A percentile compares a stretch with the other conserved stretches of the same genome.
Evolutionary conservation across 2,113 vertebrate genomes (phyloP).

Genomic region (Lepisosteus oculatus): DNA sequence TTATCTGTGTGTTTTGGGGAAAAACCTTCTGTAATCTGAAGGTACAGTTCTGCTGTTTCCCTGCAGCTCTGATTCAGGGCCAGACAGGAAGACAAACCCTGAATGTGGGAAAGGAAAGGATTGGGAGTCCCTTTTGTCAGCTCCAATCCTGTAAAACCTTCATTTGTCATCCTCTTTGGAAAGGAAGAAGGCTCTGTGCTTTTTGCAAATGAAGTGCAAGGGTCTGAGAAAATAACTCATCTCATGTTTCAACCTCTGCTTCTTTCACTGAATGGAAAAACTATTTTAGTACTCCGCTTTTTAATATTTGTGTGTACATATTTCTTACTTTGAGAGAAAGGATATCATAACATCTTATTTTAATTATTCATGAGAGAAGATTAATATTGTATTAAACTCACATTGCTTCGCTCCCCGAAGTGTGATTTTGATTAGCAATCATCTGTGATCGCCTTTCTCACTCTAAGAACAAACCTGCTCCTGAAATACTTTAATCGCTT

Average conservation of each 20-base stretch:
- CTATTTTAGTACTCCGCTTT: too few relatives aligned
- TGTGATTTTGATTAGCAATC: conserved; percentile 8
- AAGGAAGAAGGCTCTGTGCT: background rate
- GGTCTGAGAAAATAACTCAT: conserved; percentile 7
- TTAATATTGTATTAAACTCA: conserved; percentile 6
- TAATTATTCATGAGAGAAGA: conserved; percentile 16
- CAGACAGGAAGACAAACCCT: background rate
- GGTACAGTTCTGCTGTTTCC: conserved; percentile 2
- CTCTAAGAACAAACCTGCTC: background rate
- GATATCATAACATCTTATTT: conserved; percentile 7
- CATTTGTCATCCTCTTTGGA: conserved; percentile 2
- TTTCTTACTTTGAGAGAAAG: too few relatives aligned
- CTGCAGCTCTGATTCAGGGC: background rate
- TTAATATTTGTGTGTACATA: too few relatives aligned
- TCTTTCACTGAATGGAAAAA: too few relatives aligned
- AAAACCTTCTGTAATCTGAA: background rate
- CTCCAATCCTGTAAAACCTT: conserved; percentile 12
- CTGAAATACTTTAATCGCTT: conserved; percentile 10
- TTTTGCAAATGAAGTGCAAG: conserved; percentile 1
- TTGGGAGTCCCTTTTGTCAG: conserved; percentile 6
- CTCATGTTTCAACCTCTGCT: too few relatives aligned
- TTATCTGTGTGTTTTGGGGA: background rate
- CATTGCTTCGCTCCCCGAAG: background rate
- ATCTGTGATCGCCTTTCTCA: background rate
- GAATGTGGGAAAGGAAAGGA: background rate